Base-by-base conservation (phyloP, 2,797 vertebrate species). In the Microctenopoma steveboyesi region DNA sequence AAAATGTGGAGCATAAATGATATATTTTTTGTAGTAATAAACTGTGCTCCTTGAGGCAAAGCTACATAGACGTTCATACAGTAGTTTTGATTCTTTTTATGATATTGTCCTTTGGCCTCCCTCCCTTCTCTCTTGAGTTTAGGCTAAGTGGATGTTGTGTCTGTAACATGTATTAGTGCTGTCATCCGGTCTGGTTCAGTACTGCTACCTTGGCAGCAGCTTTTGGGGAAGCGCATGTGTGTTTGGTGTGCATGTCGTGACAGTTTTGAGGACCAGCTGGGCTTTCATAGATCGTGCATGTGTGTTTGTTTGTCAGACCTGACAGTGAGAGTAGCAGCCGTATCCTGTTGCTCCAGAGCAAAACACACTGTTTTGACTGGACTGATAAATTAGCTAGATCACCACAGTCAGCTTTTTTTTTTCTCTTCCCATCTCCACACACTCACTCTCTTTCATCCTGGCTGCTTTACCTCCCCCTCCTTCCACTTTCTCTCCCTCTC, bases 121-220 rank as follows among this genome's bases (percentile, higher is more conserved):
- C 74, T 58, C 54, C 75, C 57, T 64, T 78, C 68, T 80, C 84
- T 80, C 76, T 78, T 68, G 74, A 82, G 80, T 66, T 68, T 71
- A 74, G 77, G 82, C 79, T 86, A 72, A 89, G 88, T 88, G 81
- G 84, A 84, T 86, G 80, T 88, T 90, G 87, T 91, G 88, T 91
- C 86, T 88, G 78, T 74, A 81, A 85, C 84, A 49, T 83, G 79
- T 83, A 89, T 91, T 90, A 83, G 85, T 85, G 72, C 79, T 84
- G 82, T 82, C 80, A 88, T 90, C 82, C 74, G 5, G 57, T 91
- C 86, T 93, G 81, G 76, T 90, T 85, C 70, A 78, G 90, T 70
- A 68, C 85, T 64, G 65, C 84, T 85, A 84, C 86, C 82, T 90
- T 91, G 91, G 88, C 90, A 86, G 84, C 82, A 80, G 82, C 66